Evolutionary conservation across 2,888 invertebrate genomes (phyloP), one percentile per base, ranked within the genome.

Genomic region (Catocala nupta): DNA sequence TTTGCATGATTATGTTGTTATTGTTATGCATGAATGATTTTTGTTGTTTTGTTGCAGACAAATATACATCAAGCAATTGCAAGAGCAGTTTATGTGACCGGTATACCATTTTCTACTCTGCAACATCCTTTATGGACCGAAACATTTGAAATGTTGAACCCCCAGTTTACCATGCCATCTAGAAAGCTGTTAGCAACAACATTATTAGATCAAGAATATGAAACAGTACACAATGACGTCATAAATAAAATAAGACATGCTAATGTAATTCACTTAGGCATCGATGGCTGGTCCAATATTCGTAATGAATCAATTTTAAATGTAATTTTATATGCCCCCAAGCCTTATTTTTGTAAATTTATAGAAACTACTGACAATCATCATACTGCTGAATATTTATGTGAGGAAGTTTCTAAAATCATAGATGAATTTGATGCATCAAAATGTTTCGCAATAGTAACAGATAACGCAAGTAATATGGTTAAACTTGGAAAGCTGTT

Each of bases 41-140:
- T 48, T 48, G 48, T 48, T 48, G 13, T 48, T 48, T 48, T 48
- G 48, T 48, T 48, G 48, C 25, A 48, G 47, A 55, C 47, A 33
- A 60, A 60, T 48, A 48, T 48, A 48, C 48, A 48, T 48, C 48
- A 48, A 48, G 53, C 43, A 43, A 53, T 43, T 13, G 39, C 13
- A 43, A 39, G 43, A 53, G 43, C 43, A 16, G 39, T 53, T 53
- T 25, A 25, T 25, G 25, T 25, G 25, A 25, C 25, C 25, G 25
- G 25, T 25, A 25, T 25, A 25, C 25, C 48, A 48, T 48, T 48
- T 48, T 48, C 48, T 48, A 48, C 48, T 48, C 48, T 48, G 42
- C 42, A 42, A 42, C 42, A 42, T 42, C 42, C 42, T 42, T 42
- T 42, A 42, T 42, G 42, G 42, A 42, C 42, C 42, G 42, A 42